Evolutionary conservation across 2,113 vertebrate species (phyloP), one percentile per base, ranked within the genome.

Genomic region (Gasterosteus nipponicus): DNA sequence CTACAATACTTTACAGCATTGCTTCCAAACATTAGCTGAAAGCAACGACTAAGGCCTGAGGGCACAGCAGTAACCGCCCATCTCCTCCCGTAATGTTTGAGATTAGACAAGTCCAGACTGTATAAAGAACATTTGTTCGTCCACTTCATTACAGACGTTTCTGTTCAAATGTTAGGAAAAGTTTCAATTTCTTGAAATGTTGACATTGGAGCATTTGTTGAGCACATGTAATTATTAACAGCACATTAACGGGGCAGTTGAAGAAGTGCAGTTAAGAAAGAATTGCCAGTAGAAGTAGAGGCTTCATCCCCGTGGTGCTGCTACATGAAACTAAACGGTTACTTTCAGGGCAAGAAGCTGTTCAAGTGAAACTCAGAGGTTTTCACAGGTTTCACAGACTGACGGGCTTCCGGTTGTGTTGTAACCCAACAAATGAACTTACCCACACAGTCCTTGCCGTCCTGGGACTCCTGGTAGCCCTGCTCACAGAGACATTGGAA

Each of bases 401-500:
- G 22, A 12, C 51, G 57, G 8, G 14, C 4, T 11, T 71, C 56
- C 18, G 26, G 14, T 46, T 69, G 29, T 46, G 15, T 47, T n/a
- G 18, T 22, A 53, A 42, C 7, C 26, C 16, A 65, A 47, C 33
- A 11, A 19, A 49, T 10, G 12, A 49, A 80, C 97, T 94, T 91
- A 99, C 98, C 98, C n/a, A 94, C 93, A 89, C 98, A 99, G 59
- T 94, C 93, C 2, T 89, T 92, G 42, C 95, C 95, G 33, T 98
- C 95, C 85, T 92, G 93, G 2, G 93, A 71, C 83, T 96, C 95
- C 85, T 97, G 95, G 89, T 96, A 99, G 57, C 97, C 97, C 57
- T 95, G 95, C 92, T 98, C 97, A 91, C 98, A 99, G 72, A 98
- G 95, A 82, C 98, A 99, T 69, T 89, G 92, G 93, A 94, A 99